These are phyloP conservation scores for Microctonus brassicae DNA, from an alignment of 2,888 invertebrate genomes.

Conservation along the genomic window DNA sequence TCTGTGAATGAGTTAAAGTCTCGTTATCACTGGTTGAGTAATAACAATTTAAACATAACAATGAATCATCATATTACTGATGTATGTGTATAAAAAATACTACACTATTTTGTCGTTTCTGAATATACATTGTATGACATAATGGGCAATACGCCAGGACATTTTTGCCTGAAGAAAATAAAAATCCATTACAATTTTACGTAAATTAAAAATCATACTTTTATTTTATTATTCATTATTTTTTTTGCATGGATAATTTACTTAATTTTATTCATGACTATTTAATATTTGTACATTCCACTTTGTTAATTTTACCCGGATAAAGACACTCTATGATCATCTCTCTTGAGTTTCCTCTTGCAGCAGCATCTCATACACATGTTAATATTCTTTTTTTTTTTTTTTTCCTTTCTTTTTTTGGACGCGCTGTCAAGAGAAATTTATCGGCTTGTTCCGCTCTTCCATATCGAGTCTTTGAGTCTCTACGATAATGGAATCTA, in stretches of 20 bases:
- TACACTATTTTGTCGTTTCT: background rate
- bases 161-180: background rate
- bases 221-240: background rate
- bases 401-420: slow-evolving; percentile 3
- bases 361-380: background rate
- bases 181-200: background rate
- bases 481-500: slow-evolving; percentile 44
- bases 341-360: slow-evolving; percentile 5
- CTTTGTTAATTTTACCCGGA: background rate
- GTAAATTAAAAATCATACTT: background rate
- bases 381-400: slow-evolving; percentile 6
- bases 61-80: slow-evolving; percentile 50
- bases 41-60: slow-evolving; percentile 52
- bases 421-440: slow-evolving; percentile 2
- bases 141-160: slow-evolving; percentile 40
- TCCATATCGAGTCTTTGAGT: slow-evolving; percentile 27
- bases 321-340: background rate
- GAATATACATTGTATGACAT: background rate
- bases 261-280: too few species aligned
- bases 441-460: slow-evolving; percentile 27
- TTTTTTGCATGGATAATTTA: too few species aligned
- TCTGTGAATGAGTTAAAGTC: background rate
- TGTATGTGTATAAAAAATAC: background rate
- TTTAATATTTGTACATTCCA: background rate
- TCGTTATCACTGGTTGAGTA: slow-evolving; percentile 43